These are phyloP conservation scores for Prietella phreatophila DNA, from an alignment of 2,113 vertebrate species.

Conservation along the genomic window DNA sequence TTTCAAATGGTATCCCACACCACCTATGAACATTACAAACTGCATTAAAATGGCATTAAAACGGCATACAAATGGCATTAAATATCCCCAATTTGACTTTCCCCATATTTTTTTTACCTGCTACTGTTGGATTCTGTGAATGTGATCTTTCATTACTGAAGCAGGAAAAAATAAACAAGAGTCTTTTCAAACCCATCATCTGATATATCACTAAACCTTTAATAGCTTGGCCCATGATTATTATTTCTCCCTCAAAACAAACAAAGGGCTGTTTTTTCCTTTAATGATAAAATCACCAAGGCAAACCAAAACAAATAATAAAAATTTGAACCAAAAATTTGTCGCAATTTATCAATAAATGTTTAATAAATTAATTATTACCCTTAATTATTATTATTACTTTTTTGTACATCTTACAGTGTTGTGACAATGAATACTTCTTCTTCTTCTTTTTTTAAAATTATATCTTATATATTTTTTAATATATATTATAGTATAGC, in stretches of 20 bases:
- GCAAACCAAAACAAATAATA: not conserved
- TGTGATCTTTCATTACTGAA: not conserved
- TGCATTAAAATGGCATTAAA: not conserved
- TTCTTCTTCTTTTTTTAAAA: not conserved
- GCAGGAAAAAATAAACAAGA: not conserved
- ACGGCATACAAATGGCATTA: not conserved
- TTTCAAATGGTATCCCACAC: not conserved
- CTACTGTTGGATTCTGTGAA: not conserved
- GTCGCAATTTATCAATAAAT: too few relatives aligned
- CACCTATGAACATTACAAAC: not conserved
- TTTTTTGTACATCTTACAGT: too few relatives aligned
- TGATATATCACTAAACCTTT: not conserved
- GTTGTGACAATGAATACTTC: not conserved
- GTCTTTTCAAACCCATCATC: not conserved
- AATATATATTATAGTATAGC: not conserved
- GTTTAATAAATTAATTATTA: too few relatives aligned
- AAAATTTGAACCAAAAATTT: not conserved
- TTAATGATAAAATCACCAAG: not conserved
- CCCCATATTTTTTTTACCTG: not conserved
- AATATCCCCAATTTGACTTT: not conserved
- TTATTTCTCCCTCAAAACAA: not conserved
- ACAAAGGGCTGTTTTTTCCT: not conserved
- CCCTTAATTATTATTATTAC: too few relatives aligned
- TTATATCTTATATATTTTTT: too few relatives aligned
- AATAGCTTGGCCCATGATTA: not conserved